Evolutionary conservation across 2,888 invertebrate genomes (phyloP), one percentile per base, ranked within the genome.

Genomic region (Scaptomyza caliginosa): DNA sequence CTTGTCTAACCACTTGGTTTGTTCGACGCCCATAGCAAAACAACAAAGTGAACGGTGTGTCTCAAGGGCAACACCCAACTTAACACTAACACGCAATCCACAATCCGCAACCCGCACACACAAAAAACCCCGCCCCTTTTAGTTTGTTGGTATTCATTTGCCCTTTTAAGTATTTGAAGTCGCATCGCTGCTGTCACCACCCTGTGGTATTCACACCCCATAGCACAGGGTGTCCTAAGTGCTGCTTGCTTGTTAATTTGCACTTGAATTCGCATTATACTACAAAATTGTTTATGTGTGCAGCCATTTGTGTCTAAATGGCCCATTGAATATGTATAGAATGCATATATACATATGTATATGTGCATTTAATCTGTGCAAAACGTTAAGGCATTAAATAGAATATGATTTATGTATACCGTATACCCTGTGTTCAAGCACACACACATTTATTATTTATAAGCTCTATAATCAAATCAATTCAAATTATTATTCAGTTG

Each of bases 1-100:
- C 56, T 58, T 42, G 57, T 62, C 59, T 54, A 51, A 50, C 58
- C 77, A 73, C 65, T 75, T 59, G 52, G 46, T 10, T 17, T 17
- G 28, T 26, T 38, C 38, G 60, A 32, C 30, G 38, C 60, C 58
- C 57, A 50, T 51, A 50, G 50, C n/a, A n/a, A 56, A 52, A 58
- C 3, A 30, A 21, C 39, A 42, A 52, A 59, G 45, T 54, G 49
- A 58, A 55, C 48, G 43, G 10, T 2, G 3, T 8, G 16, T 71
- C 40, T 67, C 62, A 76, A 72, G 55, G 67, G 62, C 67, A 74
- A 55, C 55, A 58, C 28, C 30, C 7, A 24, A 13, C 19, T 7
- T 17, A 24, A 32, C 30, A 10, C 23, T n/a, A n/a, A 23, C 45
- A n/a, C 16, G 19, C 21, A 16, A 16, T 21, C 19, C 8, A n/a